Evolutionary conservation across 2,888 invertebrate species (phyloP).

Genomic region (Gymnocheta viridis): DNA sequence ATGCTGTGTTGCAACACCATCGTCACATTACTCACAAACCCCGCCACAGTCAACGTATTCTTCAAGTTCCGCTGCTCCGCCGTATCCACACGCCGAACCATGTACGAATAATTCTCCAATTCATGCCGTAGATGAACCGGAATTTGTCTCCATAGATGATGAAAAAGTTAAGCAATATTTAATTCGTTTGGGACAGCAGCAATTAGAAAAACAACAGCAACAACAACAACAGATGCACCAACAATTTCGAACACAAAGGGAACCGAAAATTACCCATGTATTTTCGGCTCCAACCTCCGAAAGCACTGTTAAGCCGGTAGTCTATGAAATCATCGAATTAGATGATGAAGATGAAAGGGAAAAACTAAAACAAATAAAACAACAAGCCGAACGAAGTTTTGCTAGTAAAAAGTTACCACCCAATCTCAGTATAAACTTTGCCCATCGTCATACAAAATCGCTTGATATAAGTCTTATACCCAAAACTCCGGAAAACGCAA

Average conservation of each 20-base stretch:
- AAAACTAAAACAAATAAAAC: constrained; percentile 62
- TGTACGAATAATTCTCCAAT: constrained; percentile 8
- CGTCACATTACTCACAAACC: constrained; percentile 43
- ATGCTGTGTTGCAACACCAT: constrained; percentile 63
- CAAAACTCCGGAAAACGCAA: constrained; percentile 65
- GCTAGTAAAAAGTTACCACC: constrained; percentile 37
- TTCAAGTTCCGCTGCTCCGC: constrained; percentile 18
- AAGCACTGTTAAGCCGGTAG: constrained; percentile 51
- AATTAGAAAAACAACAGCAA: constrained; percentile 68
- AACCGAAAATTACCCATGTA: constrained; percentile 55
- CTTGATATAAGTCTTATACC: constrained; percentile 76
- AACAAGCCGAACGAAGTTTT: constrained; percentile 59
- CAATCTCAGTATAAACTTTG: constrained; percentile 38
- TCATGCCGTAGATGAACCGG: constrained; percentile 75
- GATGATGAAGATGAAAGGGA: constrained; percentile 75
- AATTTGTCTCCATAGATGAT: constrained; percentile 81
- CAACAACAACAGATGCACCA: constrained; percentile 15
- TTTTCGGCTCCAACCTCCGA: constrained; percentile 25
- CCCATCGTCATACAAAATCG: constrained; percentile 67
- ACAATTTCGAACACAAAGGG: constrained; percentile 45
- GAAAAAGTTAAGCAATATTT: constrained; percentile 79
- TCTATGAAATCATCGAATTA: constrained; percentile 76
- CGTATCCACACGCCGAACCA: constrained; percentile 26
- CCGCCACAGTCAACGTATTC: constrained; percentile 35
- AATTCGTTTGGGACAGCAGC: constrained; percentile 75